These are phyloP conservation scores for Cerastis rubricosa DNA, from an alignment of 2,888 invertebrate genomes.

Conservation along the genomic window DNA sequence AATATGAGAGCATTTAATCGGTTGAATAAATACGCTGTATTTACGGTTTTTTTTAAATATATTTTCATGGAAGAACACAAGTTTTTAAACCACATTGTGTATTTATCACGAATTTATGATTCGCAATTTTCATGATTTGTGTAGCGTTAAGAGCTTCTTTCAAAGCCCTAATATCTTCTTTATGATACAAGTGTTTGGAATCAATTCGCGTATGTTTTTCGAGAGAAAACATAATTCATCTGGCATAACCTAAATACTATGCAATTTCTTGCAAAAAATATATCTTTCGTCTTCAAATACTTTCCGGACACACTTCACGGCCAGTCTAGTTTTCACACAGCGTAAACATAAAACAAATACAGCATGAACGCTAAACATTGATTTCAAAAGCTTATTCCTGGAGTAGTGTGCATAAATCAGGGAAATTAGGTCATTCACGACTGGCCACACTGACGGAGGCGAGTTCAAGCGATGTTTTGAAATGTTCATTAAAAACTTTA, in stretches of 20 bases:
- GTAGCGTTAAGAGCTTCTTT: conserved; percentile 1
- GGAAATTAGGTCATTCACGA: conserved; percentile 75
- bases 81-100: neutral
- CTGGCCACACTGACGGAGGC: conserved; percentile 50
- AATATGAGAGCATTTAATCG: conserved; percentile 28
- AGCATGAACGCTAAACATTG: conserved; percentile 67
- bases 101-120: neutral
- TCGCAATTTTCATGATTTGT: conserved; percentile 15
- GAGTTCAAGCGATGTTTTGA: conserved; percentile 44
- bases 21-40: conserved; percentile 13
- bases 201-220: neutral
- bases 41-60: neutral
- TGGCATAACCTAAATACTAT: neutral
- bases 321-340: conserved; percentile 38
- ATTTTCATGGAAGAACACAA: neutral
- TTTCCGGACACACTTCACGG: conserved; percentile 15
- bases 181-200: neutral
- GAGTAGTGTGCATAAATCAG: conserved; percentile 73
- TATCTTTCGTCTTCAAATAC: neutral
- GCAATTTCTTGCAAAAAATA: neutral
- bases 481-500: conserved; percentile 62
- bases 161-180: conserved; percentile 9
- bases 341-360: conserved; percentile 56
- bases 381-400: conserved; percentile 75
- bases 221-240: neutral